Conservation (phyloP, 2,113 vertebrate genomes). For the Polypterus senegalus region DNA sequence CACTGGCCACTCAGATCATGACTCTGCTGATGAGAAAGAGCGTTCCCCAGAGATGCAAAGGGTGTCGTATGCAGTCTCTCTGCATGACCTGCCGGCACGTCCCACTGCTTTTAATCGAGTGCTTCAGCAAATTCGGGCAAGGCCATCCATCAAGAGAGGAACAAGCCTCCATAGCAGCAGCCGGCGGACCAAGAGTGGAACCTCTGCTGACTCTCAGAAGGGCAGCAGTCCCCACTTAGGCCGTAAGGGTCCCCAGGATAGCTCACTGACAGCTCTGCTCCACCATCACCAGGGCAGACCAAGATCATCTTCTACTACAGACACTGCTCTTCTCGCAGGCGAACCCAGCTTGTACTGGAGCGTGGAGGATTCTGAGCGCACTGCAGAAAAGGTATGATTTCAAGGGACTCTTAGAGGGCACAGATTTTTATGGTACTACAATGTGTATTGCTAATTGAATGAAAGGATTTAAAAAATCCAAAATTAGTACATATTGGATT, state of each 20-base stretch:
- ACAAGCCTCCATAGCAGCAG: conserved; percentile 52
- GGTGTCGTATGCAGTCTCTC: conserved; percentile 64
- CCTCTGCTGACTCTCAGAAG: conserved; percentile 47
- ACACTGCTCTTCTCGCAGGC: conserved; percentile 52
- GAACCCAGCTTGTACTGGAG: conserved; percentile 37
- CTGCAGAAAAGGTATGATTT: conserved; percentile 49
- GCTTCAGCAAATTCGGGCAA: conserved; percentile 67
- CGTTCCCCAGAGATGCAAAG: conserved; percentile 69
- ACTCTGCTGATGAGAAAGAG: conserved; percentile 66
- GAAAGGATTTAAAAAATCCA: too few species aligned
- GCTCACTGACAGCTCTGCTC: conserved; percentile 55
- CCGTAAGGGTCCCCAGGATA: conserved; percentile 54
- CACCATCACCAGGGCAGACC: conserved; percentile 65
- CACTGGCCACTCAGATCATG: conserved; percentile 51
- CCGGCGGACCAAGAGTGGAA: conserved; percentile 24
- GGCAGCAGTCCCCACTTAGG: conserved; percentile 56
- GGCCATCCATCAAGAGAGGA: conserved; percentile 64
- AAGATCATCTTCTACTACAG: conserved; percentile 63
- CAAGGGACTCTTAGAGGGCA: not conserved
- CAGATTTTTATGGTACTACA: not conserved
- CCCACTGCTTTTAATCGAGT: conserved; percentile 72
- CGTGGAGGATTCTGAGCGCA: conserved; percentile 46
- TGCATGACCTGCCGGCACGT: conserved; percentile 59
- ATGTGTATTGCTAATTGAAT: too few species aligned
- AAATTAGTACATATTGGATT: too few species aligned